phyloP scores from a whole-genome alignment of 2,797 vertebrate genomes.

The Coluber constrictor region DNA sequence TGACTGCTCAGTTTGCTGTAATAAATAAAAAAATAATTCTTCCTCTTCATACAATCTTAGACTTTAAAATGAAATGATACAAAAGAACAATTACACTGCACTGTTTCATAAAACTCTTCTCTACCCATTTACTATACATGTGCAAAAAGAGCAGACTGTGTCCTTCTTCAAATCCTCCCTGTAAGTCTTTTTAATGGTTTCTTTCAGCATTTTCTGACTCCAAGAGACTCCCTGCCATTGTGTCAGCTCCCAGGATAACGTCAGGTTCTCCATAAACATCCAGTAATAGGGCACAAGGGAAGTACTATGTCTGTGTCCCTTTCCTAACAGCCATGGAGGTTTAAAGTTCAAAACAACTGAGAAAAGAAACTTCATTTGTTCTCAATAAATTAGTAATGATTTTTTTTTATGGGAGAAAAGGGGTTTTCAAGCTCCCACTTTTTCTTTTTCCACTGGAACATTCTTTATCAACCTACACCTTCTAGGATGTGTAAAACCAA shows the following conservation, averaged over 20 bases:
- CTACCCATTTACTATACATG: constrained; percentile 50
- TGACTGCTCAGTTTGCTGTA: constrained; percentile 33
- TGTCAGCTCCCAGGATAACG: constrained; percentile 79
- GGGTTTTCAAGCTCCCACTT: constrained; percentile 56
- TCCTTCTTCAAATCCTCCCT: constrained; percentile 67
- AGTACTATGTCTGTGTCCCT: constrained; percentile 73
- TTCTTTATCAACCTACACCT: constrained; percentile 29
- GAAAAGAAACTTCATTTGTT: constrained; percentile 76
- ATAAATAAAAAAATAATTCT: constrained; percentile 42
- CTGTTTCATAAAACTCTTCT: constrained; percentile 53
- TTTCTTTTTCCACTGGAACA: constrained; percentile 37
- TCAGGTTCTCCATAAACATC: constrained; percentile 76
- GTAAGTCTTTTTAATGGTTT: constrained; percentile 77
- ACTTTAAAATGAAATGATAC: constrained; percentile 42
- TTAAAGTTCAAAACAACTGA: constrained; percentile 78
- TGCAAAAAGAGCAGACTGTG: constrained; percentile 57
- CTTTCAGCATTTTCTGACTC: constrained; percentile 76
- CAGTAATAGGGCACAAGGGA: constrained; percentile 82
- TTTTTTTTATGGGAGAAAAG: constrained; percentile 38
- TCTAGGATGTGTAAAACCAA: constrained; percentile 39
- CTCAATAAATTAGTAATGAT: constrained; percentile 77
- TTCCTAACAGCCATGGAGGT: constrained; percentile 71
- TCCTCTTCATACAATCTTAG: constrained; percentile 30
- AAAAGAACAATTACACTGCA: constrained; percentile 44
- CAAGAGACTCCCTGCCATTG: constrained; percentile 76